phyloP scores from a whole-genome alignment of 2,888 invertebrate genomes.

The Polymixis lichenea region DNA sequence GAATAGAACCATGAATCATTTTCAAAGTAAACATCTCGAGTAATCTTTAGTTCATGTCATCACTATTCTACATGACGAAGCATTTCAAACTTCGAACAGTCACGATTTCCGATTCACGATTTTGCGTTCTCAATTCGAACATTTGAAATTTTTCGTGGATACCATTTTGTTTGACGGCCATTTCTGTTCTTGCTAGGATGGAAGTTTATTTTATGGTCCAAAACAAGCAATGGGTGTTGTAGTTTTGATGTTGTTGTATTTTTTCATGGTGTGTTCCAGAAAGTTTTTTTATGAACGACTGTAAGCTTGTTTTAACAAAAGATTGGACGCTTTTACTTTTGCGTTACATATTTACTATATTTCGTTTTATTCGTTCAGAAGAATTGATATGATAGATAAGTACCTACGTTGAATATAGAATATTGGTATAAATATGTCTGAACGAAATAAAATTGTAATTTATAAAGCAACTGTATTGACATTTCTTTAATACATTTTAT shows the following conservation, averaged over 20 bases:
- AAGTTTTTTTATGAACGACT: slow-evolving; percentile 33
- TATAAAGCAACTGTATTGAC: too few relatives aligned
- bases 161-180: neutral
- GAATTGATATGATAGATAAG: slow-evolving; percentile 8
- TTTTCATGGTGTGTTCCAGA: neutral
- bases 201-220: fast-evolving
- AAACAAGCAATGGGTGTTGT: slow-evolving; percentile 18
- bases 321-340: slow-evolving; percentile 42
- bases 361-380: neutral
- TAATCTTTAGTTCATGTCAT: slow-evolving; percentile 50
- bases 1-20: slow-evolving; percentile 46
- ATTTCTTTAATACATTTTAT: too few relatives aligned
- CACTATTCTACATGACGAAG: slow-evolving; percentile 56
- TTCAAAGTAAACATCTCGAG: slow-evolving; percentile 54
- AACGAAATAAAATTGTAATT: too few relatives aligned
- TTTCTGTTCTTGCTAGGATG: neutral
- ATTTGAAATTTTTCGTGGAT: neutral
- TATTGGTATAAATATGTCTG: neutral
- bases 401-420: neutral
- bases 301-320: slow-evolving; percentile 45
- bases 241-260: neutral
- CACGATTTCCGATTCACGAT: slow-evolving; percentile 44
- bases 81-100: slow-evolving; percentile 39
- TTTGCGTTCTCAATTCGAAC: slow-evolving; percentile 47
- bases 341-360: slow-evolving; percentile 15